Evolutionary conservation across 1,140 invertebrate genomes (phyloP).

Genomic region (Solenopsis fugax): DNA sequence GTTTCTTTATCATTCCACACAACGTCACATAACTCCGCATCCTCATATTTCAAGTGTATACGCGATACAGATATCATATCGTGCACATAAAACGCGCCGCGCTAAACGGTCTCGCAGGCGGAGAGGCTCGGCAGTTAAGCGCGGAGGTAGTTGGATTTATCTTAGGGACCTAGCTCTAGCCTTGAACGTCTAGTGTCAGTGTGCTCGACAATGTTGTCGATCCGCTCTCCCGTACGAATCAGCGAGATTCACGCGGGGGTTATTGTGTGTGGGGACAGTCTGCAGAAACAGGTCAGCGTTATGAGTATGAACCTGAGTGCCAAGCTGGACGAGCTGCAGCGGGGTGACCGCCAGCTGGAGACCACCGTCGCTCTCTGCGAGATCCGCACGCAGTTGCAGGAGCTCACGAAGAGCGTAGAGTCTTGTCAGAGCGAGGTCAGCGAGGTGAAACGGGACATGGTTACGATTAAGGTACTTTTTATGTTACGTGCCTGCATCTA

Average conservation of each 20-base stretch:
- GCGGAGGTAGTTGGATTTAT: constrained; percentile 68
- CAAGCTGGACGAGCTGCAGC: constrained; percentile 96
- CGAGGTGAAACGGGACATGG: constrained; percentile 97
- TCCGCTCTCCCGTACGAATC: constrained; percentile 65
- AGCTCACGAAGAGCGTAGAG: constrained; percentile 96
- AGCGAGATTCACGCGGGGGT: constrained; percentile 72
- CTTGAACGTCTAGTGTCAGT: constrained; percentile 76
- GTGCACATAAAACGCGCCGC: constrained; percentile 21
- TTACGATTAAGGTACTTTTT: constrained; percentile 92
- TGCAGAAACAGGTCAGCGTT: constrained; percentile 98
- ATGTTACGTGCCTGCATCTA: neutral
- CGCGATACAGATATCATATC: neutral
- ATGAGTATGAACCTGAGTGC: constrained; percentile 97
- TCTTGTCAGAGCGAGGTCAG: constrained; percentile 97
- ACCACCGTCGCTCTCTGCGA: constrained; percentile 96
- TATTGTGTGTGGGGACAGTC: constrained; percentile 88
- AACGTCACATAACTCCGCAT: constrained; percentile 22
- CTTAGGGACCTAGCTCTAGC: constrained; percentile 67
- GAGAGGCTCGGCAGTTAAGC: constrained; percentile 78
- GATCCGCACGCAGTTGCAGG: constrained; percentile 95
- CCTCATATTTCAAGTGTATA: neutral
- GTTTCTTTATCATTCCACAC: constrained; percentile 9
- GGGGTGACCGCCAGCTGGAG: constrained; percentile 94
- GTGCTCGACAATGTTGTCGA: constrained; percentile 74
- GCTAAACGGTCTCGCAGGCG: constrained; percentile 52